Evolutionary conservation across 2,113 vertebrate species (phyloP).

Genomic region (Alces alces): DNA sequence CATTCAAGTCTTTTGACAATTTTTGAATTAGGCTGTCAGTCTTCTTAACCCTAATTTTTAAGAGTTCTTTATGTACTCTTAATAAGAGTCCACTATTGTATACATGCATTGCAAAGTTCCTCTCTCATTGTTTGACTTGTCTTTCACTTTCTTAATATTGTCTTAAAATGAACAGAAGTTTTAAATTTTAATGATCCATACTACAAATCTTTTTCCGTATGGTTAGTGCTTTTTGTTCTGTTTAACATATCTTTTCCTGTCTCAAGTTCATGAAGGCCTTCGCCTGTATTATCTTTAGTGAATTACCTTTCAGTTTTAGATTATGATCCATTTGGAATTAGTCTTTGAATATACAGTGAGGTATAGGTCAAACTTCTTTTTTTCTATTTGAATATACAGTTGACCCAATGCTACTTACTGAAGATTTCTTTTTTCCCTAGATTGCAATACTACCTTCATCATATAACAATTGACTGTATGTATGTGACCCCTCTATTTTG

Average conservation of each 20-base stretch:
- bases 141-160: slow-evolving; percentile 5
- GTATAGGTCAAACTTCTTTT: background rate
- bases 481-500: background rate
- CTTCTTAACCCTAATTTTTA: slow-evolving; percentile 30
- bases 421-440: background rate
- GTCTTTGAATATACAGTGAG: background rate
- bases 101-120: slow-evolving; percentile 43
- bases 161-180: slow-evolving; percentile 26
- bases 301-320: slow-evolving; percentile 22
- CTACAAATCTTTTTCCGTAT: background rate
- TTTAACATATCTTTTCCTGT: background rate
- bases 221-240: background rate
- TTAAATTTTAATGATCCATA: slow-evolving; percentile 28
- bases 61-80: slow-evolving; percentile 13
- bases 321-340: background rate
- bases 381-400: background rate
- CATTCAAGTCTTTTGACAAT: background rate
- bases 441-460: background rate
- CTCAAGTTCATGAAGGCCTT: background rate
- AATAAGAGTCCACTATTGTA: background rate
- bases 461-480: background rate
- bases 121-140: background rate
- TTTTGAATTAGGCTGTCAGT: background rate
- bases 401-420: background rate
- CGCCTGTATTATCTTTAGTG: background rate